Base-by-base conservation (phyloP, 2,113 vertebrate species). In the Hemicordylus capensis region DNA sequence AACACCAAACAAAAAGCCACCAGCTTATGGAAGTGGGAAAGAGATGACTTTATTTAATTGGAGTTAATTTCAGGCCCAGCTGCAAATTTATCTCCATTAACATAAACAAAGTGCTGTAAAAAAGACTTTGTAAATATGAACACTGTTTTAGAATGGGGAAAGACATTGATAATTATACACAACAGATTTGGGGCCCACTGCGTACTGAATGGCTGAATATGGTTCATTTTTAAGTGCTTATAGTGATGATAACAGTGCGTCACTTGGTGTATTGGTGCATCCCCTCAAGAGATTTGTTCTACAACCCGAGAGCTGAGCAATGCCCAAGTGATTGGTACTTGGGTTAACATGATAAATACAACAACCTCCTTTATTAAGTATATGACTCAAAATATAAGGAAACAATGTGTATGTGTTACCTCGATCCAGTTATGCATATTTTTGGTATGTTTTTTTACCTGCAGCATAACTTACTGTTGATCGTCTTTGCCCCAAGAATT, bases 181-280 rank as follows among this genome's bases (percentile, higher is more conserved):
- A 91, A 84, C 90, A 96, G 95, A 96, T 89, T 94, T 95, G 76
- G 58, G 94, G 91, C 93, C 93, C 92, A 91, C 89, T 93, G 94
- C 93, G 95, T 93, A 88, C 86, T 91, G 89, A 87, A 92, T 89
- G 93, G 83, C 91, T 91, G 88, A 94, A 93, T 90, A 64, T 7
- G 63, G 87, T 87, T 91, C 84, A 8, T 59, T 89, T 81, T 92
- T 94, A 91, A 93, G 89, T 59, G 74, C 85, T 89, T 64, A 85
- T 87, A 88, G 88, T 91, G 93, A 91, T 93, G 96, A 96, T 93
- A 97, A 96, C 95, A 96, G 93, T 94, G 95, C 95, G 94, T 96
- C 96, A 97, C 92, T 95, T 90, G 31, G 97, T 90, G 96, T 87
- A 94, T 96, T 96, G 94, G 94, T 56, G 88, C 94, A 89, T 92